Conservation (phyloP, 92 coral and sea anemone genomes). For the Epizoanthus rinbou region DNA sequence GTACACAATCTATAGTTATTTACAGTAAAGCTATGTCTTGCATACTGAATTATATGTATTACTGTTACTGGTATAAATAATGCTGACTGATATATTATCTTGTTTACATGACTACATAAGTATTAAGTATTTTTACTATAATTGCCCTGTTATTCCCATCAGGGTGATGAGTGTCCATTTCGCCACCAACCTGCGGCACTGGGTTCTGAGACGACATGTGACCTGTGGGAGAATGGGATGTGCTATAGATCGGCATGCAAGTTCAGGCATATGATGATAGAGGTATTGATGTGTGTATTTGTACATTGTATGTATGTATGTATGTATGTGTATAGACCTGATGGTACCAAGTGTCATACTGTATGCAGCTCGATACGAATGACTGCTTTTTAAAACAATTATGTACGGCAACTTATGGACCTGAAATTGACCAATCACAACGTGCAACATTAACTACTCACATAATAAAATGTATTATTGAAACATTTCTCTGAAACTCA, state of each 20-base stretch:
- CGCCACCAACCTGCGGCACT: slow-evolving; percentile 92
- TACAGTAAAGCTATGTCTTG: neutral
- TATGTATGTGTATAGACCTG: too few species aligned
- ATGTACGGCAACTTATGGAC: too few species aligned
- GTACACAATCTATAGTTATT: neutral
- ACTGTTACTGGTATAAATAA: neutral
- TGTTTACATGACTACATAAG: neutral
- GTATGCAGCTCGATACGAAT: too few species aligned
- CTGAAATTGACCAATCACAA: too few species aligned
- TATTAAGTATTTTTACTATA: neutral
- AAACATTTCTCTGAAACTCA: too few species aligned
- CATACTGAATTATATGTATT: neutral
- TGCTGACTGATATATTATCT: neutral
- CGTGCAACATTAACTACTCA: too few species aligned
- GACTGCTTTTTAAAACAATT: too few species aligned
- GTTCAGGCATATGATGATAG: slow-evolving; percentile 81
- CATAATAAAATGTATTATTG: too few species aligned
- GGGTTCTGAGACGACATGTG: slow-evolving; percentile 73
- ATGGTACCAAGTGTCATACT: too few species aligned
- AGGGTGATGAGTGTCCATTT: slow-evolving; percentile 94
- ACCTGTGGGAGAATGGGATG: slow-evolving; percentile 72
- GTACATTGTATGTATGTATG: neutral
- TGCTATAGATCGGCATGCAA: slow-evolving; percentile 75
- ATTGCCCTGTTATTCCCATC: neutral
- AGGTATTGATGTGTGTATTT: too few species aligned